Percentiles rank a stretch among this genome's conserved stretches.
phyloP scores from a whole-genome alignment of 2,113 vertebrate genomes.

The Elephantulus edwardii region DNA sequence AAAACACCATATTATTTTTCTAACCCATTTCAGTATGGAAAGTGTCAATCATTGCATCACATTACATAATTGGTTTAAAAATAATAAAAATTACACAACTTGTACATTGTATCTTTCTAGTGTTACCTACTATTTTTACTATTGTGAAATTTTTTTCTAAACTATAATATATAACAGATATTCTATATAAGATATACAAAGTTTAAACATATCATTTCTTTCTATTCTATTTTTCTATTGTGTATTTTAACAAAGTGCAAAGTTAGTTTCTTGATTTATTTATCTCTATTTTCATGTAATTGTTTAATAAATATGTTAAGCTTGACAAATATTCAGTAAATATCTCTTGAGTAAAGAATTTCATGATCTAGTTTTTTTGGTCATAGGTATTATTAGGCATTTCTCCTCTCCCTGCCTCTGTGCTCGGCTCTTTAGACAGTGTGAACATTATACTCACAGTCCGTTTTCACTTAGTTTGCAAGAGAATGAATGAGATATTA shows the following conservation, averaged over 20 bases:
- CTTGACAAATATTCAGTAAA: background rate
- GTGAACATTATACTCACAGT: background rate
- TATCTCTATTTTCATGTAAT: background rate
- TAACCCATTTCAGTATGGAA: too few relatives aligned
- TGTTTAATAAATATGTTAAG: background rate
- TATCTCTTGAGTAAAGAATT: background rate
- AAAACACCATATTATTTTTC: background rate
- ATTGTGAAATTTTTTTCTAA: too few relatives aligned
- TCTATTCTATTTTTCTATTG: too few relatives aligned
- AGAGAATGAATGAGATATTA: conserved; percentile 20
- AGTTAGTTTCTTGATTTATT: background rate
- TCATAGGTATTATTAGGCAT: background rate
- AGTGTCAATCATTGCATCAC: background rate
- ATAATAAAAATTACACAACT: background rate
- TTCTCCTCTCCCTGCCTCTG: accelerated
- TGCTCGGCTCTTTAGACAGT: background rate
- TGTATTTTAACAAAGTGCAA: too few relatives aligned
- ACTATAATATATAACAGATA: too few relatives aligned
- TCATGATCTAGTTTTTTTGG: background rate
- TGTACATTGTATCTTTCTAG: background rate
- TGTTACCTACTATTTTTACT: background rate
- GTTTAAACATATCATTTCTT: too few relatives aligned
- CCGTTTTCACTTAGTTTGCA: background rate
- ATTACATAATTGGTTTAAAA: conserved; percentile 20
- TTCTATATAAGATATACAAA: too few relatives aligned